Evolutionary conservation across 2,113 vertebrate genomes (phyloP).

Genomic region (Vanacampus margaritifer): DNA sequence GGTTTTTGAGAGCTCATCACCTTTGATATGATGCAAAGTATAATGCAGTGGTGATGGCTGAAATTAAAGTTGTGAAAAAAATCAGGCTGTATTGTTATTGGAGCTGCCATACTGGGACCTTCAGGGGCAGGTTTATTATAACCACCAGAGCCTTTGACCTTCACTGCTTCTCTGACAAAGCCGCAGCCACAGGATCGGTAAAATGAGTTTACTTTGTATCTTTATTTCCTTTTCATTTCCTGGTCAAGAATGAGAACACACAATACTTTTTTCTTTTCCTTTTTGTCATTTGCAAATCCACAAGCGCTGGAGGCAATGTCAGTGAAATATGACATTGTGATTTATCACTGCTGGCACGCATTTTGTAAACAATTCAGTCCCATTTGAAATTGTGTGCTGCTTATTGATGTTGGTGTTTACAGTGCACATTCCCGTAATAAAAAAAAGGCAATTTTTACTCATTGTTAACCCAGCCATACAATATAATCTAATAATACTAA

Average conservation of each 20-base stretch:
- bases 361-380: neutral
- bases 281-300: constrained; percentile 2
- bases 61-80: constrained; percentile 17
- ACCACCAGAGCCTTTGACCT: constrained; percentile 4
- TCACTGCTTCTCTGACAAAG: constrained; percentile 4
- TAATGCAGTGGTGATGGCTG: no score
- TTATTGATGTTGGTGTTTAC: neutral
- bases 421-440: no score
- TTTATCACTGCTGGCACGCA: neutral
- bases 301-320: constrained; percentile 5
- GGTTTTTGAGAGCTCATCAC: constrained; percentile 16
- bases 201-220: neutral
- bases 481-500: no score
- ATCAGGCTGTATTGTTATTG: constrained; percentile 1
- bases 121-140: constrained; percentile 13
- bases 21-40: constrained; percentile 23
- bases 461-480: no score
- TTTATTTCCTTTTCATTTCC: neutral
- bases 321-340: neutral
- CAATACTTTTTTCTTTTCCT: neutral
- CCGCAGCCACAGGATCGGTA: neutral
- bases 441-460: no score
- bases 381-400: neutral
- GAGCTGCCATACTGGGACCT: constrained; percentile 6
- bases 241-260: neutral